Conservation (phyloP, 2,888 invertebrate species). For the Acanthacorydalis orientalis region DNA sequence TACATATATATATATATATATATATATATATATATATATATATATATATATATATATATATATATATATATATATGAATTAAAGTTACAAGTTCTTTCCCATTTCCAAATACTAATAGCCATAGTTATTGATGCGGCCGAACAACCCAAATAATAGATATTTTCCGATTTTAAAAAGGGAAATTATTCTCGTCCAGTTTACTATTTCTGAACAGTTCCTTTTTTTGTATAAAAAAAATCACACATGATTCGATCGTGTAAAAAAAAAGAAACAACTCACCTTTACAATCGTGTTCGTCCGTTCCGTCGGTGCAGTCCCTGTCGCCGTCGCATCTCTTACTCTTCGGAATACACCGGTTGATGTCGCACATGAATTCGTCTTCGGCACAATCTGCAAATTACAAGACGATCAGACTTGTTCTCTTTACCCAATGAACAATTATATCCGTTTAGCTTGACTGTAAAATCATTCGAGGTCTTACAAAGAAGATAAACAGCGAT, state of each 20-base stretch:
- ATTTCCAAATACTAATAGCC: too few species aligned
- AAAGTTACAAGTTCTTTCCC: too few species aligned
- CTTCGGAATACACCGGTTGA: conserved; percentile 26
- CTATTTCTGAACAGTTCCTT: not conserved
- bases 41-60: too few species aligned
- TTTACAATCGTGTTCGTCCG: conserved; percentile 35
- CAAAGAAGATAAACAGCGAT: too few species aligned
- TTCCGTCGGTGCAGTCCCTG: conserved; percentile 40
- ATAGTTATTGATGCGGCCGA: too few species aligned
- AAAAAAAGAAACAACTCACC: not conserved
- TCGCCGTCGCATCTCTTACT: conserved; percentile 33
- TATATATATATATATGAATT: too few species aligned
- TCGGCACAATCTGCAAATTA: conserved; percentile 17
- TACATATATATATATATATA: too few species aligned
- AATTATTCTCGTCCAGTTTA: not conserved
- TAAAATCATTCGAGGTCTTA: too few species aligned
- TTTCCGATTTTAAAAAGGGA: not conserved
- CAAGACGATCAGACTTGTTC: not conserved
- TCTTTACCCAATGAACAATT: too few species aligned
- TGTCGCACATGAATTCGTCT: conserved; percentile 29
- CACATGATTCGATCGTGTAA: not conserved
- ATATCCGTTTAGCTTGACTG: too few species aligned
- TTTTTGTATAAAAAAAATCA: not conserved
- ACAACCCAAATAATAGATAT: too few species aligned
- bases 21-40: too few species aligned